These are phyloP conservation scores for Alcedo quadribrachys DNA, from an alignment of 2,797 vertebrate genomes.

Conservation along the genomic window DNA sequence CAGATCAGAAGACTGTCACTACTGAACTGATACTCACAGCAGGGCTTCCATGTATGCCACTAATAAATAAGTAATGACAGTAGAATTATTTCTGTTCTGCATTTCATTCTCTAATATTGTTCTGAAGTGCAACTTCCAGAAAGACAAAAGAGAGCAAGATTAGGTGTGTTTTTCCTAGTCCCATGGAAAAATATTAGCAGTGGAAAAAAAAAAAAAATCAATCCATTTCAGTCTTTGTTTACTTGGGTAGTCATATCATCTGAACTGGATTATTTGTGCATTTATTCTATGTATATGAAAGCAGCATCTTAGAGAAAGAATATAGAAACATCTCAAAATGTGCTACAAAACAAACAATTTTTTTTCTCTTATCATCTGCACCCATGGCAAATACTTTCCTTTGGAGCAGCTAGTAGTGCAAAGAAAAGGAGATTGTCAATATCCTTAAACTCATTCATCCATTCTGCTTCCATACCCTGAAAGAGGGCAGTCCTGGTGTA, in stretches of 20 bases:
- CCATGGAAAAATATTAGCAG: neutral
- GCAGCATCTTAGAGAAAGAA: neutral
- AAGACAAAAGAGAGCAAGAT: neutral
- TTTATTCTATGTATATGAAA: neutral
- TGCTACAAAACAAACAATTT: neutral
- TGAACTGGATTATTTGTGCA: neutral
- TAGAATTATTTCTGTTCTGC: neutral
- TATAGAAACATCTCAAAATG: neutral
- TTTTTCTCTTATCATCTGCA: neutral
- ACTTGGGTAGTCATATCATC: neutral
- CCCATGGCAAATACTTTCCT: neutral
- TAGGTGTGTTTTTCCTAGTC: neutral
- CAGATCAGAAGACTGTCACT: neutral
- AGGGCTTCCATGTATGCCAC: neutral
- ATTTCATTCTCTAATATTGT: neutral
- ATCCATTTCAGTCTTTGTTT: neutral
- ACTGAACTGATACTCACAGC: neutral
- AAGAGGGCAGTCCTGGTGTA: neutral
- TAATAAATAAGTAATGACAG: slow-evolving; percentile 21
- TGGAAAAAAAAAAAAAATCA: neutral
- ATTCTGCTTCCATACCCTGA: neutral
- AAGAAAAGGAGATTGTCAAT: neutral
- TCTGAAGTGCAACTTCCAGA: neutral
- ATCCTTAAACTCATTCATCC: neutral
- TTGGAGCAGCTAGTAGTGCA: neutral